phyloP scores from a whole-genome alignment of 1,140 invertebrate genomes.

The Cotesia chilonis region DNA sequence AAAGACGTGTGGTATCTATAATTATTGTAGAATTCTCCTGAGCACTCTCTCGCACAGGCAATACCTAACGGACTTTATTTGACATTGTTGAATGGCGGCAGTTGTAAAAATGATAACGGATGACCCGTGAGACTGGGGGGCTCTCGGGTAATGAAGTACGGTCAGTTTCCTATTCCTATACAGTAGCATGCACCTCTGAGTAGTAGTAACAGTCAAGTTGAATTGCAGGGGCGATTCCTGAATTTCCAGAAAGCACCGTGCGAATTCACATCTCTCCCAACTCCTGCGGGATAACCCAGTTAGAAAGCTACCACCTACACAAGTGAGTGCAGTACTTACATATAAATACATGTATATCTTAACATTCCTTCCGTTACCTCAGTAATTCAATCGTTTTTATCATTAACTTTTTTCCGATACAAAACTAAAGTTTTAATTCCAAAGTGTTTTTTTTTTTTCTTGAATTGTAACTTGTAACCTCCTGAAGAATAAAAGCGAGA shows the following conservation, averaged over 20 bases:
- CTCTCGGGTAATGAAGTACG: conserved; percentile 66
- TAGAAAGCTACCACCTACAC: too few relatives aligned
- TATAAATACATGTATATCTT: too few relatives aligned
- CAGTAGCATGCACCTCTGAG: conserved; percentile 22
- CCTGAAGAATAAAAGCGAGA: too few relatives aligned
- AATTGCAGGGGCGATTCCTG: conserved; percentile 23
- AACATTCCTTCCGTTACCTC: too few relatives aligned
- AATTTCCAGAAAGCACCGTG: conserved; percentile 14
- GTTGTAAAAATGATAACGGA: conserved; percentile 68
- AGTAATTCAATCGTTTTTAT: too few relatives aligned
- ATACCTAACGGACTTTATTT: conserved; percentile 67
- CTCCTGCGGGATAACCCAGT: conserved; percentile 24
- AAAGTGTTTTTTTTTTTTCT: too few relatives aligned
- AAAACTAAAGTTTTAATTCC: too few relatives aligned
- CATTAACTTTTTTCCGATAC: too few relatives aligned
- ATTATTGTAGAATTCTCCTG: conserved; percentile 38
- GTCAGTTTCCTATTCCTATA: conserved; percentile 45
- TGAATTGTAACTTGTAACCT: too few relatives aligned
- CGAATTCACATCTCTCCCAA: conserved; percentile 40
- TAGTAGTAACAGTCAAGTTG: conserved; percentile 48
- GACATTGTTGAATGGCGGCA: conserved; percentile 67
- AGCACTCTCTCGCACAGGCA: conserved; percentile 44
- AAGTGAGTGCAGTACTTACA: too few relatives aligned
- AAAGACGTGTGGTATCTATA: conserved; percentile 34
- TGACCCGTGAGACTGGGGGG: conserved; percentile 59